phyloP scores from a whole-genome alignment of 2,888 invertebrate species.

The Smittia sp. region DNA sequence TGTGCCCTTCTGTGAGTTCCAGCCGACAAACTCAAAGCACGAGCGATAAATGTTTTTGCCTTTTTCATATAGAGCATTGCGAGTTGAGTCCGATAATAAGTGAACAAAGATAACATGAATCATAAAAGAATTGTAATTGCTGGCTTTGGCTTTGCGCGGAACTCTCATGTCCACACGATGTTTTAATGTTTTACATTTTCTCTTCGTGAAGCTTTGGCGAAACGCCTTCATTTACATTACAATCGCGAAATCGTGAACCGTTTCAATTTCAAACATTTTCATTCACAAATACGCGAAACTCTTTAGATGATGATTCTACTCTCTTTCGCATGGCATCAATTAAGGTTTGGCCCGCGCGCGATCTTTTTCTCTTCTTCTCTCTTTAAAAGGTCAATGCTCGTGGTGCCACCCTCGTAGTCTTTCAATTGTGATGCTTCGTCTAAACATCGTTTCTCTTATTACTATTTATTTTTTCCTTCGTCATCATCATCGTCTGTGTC shows the following conservation, averaged over 20 bases:
- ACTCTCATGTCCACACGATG: slow-evolving; percentile 4
- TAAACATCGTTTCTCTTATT: slow-evolving; percentile 9
- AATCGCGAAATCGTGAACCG: slow-evolving; percentile 10
- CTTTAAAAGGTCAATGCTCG: slow-evolving; percentile 20
- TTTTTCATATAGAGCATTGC: background rate
- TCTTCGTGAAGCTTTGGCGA: background rate
- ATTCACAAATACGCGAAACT: background rate
- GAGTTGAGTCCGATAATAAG: background rate
- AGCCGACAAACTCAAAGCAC: slow-evolving; percentile 14
- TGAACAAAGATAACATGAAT: slow-evolving; percentile 7
- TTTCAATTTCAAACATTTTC: slow-evolving; percentile 1
- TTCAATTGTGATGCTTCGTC: slow-evolving; percentile 8
- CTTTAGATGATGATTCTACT: slow-evolving; percentile 12
- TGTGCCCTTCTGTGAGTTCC: background rate
- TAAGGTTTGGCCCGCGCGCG: slow-evolving; percentile 44
- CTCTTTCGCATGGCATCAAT: slow-evolving; percentile 22
- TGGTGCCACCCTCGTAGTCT: slow-evolving; percentile 2
- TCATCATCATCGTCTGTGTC: background rate
- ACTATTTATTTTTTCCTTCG: background rate
- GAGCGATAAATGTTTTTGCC: background rate
- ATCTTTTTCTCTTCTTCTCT: slow-evolving; percentile 45
- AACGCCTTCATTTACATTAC: slow-evolving; percentile 1
- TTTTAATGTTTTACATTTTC: slow-evolving; percentile 8
- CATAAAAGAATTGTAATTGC: slow-evolving; percentile 7
- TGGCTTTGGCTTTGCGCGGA: background rate